A percentile compares a stretch with the other conserved stretches of the same genome.
These are phyloP conservation scores for Latrodectus geometricus DNA, from an alignment of 1,140 invertebrate genomes.

Conservation along the genomic window DNA sequence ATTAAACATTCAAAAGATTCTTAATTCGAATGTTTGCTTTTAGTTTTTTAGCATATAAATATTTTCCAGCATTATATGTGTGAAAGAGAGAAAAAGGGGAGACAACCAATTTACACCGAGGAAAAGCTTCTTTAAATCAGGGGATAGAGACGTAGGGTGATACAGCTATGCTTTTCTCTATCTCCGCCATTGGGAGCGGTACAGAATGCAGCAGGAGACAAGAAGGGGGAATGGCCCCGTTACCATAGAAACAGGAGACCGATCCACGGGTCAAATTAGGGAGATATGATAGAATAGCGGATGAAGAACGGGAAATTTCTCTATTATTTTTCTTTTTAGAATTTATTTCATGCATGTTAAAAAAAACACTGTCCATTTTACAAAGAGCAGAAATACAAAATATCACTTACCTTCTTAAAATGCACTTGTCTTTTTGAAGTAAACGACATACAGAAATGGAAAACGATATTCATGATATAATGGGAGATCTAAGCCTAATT, in stretches of 20 bases:
- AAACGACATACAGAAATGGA: background rate
- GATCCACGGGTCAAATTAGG: slow-evolving; percentile 48
- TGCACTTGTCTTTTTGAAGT: background rate
- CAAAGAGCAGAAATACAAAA: background rate
- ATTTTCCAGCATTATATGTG: background rate
- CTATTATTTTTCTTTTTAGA: background rate
- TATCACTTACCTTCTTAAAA: slow-evolving; percentile 14
- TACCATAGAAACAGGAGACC: slow-evolving; percentile 38
- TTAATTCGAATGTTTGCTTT: too few relatives aligned
- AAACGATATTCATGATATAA: background rate
- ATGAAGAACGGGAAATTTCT: slow-evolving; percentile 9
- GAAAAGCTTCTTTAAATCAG: background rate
- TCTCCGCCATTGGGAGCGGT: slow-evolving; percentile 51
- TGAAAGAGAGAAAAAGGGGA: background rate
- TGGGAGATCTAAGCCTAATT: slow-evolving; percentile 31
- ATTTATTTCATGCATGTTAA: background rate
- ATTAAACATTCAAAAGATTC: too few relatives aligned
- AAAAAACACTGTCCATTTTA: background rate
- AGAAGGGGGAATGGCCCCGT: slow-evolving; percentile 48
- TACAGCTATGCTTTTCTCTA: background rate
- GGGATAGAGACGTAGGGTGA: background rate
- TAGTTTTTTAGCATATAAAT: background rate
- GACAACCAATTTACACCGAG: background rate
- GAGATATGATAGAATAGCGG: slow-evolving; percentile 35
- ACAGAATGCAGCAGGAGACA: slow-evolving; percentile 31